These are phyloP conservation scores for Andrena hattorfiana DNA, from an alignment of 2,888 invertebrate genomes.

Conservation along the genomic window DNA sequence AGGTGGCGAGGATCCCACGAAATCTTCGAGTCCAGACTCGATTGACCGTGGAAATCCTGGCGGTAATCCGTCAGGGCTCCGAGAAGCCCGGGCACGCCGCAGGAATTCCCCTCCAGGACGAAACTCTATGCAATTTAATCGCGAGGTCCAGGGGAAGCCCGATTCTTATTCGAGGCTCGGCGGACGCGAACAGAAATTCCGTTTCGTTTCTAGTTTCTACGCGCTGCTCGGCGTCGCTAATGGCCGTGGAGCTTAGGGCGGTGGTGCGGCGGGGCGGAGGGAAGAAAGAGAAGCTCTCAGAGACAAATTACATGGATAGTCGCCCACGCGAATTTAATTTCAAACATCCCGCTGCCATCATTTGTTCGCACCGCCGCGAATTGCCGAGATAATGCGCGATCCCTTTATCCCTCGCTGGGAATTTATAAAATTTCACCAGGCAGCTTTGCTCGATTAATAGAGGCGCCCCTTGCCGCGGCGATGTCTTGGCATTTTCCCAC, in stretches of 20 bases:
- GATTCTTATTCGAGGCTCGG: constrained; percentile 16
- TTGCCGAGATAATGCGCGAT: constrained; percentile 16
- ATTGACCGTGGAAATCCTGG: neutral
- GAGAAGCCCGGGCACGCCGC: neutral
- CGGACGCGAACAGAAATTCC: too few species aligned
- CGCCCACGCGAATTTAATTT: neutral
- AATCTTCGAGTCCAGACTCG: neutral
- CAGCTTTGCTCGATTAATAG: constrained; percentile 29
- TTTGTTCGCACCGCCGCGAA: constrained; percentile 12
- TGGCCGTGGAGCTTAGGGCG: neutral
- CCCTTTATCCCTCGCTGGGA: constrained; percentile 10
- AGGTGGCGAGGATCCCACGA: too few species aligned
- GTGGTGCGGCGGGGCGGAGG: too few species aligned
- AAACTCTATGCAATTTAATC: constrained; percentile 23
- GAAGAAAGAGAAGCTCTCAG: neutral
- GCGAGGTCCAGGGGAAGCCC: neutral
- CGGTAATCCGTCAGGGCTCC: neutral
- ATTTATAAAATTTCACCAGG: constrained; percentile 23
- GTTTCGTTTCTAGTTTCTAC: too few species aligned
- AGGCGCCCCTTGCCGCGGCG: neutral
- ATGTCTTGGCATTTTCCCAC: too few species aligned
- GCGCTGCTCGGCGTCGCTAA: too few species aligned
- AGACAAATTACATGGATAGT: constrained; percentile 13
- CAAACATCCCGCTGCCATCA: constrained; percentile 2
- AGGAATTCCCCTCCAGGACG: neutral